Evolutionary conservation across 2,888 invertebrate species (phyloP), one percentile per base, ranked within the genome.

Genomic region (Aethes cnicana): DNA sequence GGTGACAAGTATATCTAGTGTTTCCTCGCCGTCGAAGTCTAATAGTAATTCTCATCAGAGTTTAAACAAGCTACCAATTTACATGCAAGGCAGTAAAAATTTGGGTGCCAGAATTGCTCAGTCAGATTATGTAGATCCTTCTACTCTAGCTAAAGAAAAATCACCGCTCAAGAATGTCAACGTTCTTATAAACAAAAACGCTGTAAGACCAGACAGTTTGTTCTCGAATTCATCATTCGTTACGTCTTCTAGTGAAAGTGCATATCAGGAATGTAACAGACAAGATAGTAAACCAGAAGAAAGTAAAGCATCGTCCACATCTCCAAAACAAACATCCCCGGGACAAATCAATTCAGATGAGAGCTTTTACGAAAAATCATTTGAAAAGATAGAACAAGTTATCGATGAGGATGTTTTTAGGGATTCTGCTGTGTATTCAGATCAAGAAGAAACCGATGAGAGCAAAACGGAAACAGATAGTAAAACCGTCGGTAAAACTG

Each of bases 21-120:
- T 62, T 2, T 57, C 70, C 8, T 83, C 85, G 1, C 84, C 84
- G 14, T 72, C 74, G 0, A 89, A 81, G 72, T 82, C 82, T 1
- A 82, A 71, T 47, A 81, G 81, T 55, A 84, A 75, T 68, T 86
- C 82, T 8, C 74, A 79, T 53, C 86, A 88, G 61, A 87, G 75
- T 55, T 59, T 86, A 14, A 86, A 88, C 48, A 90, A 90, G 69
- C 67, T 91, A 16, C 91, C 91, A 9, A 86, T 92, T 54, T 94
- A 95, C 68, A 94, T 94, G 70, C 95, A 94, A 78, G 95, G 96
- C 7, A 96, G 96, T 61, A 94, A 95, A 59, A 92, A 93, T 54
- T 91, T 96, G 60, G 97, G 97, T 0, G 97, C 96, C 28, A 93
- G 97, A 58, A 96, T 97, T 72, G 97, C 97, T 0, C 93, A 95